Evolutionary conservation across 92 coral and sea anemone species (phyloP), one percentile per base, ranked within the genome.

Genomic region (Actinernus sp.): DNA sequence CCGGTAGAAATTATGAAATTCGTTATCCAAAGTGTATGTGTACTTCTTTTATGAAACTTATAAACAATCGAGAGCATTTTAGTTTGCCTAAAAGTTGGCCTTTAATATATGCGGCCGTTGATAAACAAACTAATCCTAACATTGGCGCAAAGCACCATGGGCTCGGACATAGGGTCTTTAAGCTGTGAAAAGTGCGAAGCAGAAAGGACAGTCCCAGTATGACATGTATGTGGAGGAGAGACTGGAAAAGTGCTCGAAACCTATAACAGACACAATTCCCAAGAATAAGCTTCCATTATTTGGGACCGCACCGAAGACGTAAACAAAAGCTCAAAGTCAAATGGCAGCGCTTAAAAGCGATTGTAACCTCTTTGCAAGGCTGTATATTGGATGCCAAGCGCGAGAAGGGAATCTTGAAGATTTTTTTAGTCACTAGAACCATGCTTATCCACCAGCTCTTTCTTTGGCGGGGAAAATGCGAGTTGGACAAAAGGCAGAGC

Each of bases 141-240:
- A n/a, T n/a, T n/a, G n/a, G n/a, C n/a, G n/a, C n/a, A n/a, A n/a
- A n/a, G n/a, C n/a, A n/a, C n/a, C n/a, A n/a, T n/a, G n/a, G n/a
- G n/a, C n/a, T n/a, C n/a, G n/a, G n/a, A n/a, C n/a, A n/a, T n/a
- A n/a, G n/a, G 63, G 49, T 10, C 32, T 59, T 31, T 64, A 78
- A 31, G 71, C 63, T 31, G 39, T 78, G 24, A 49, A 26, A 36
- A 22, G 21, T 19, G 65, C 72, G 38, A 55, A 75, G 55, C 16
- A 0, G 40, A 55, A 64, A 28, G 84, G 84, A 22, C 68, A 76
- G 68, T 66, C 73, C 13, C 23, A 36, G 61, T 38, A 66, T 21
- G 50, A 44, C 76, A 31, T 44, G 3, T 66, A 65, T 44, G 75
- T 75, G n/a, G 57, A 55, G 46, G 82, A 75, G 26, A 31, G 82